A percentile compares a stretch with the other conserved stretches of the same genome.
These are phyloP conservation scores for Nymphalis io DNA, from an alignment of 1,140 invertebrate genomes.

Conservation along the genomic window DNA sequence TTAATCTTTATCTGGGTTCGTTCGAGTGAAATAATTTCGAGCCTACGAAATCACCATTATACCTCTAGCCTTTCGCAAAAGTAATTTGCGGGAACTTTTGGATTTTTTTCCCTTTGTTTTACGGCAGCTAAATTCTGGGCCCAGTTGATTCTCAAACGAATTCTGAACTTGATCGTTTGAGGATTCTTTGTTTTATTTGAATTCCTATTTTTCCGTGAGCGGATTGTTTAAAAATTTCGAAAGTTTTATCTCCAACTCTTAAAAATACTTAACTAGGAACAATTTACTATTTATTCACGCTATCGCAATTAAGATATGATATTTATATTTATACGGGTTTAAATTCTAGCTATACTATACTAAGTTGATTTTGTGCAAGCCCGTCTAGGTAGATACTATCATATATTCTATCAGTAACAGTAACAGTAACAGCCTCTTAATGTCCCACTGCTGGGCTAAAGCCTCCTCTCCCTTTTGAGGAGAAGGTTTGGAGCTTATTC, in stretches of 20 bases:
- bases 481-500: no score
- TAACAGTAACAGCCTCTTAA: no score
- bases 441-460: no score
- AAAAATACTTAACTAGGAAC: not conserved
- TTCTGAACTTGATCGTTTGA: not conserved
- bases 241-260: not conserved
- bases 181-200: constrained; percentile 8
- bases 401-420: no score
- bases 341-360: no score
- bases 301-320: no score
- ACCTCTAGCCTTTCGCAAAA: constrained; percentile 13
- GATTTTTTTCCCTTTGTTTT: constrained; percentile 1
- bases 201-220: not conserved
- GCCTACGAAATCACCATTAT: constrained; percentile 17
- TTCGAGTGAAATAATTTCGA: constrained; percentile 41
- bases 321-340: no score
- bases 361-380: no score
- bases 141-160: constrained; percentile 4
- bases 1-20: constrained; percentile 49
- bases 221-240: not conserved
- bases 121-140: not conserved
- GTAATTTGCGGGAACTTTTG: constrained; percentile 17
- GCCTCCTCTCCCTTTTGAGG: no score
- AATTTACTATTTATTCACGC: no score
- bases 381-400: no score